Percentiles rank a stretch among this genome's conserved stretches.
Evolutionary conservation across 1,140 invertebrate species (phyloP).

Genomic region (Bradysia coprophila): DNA sequence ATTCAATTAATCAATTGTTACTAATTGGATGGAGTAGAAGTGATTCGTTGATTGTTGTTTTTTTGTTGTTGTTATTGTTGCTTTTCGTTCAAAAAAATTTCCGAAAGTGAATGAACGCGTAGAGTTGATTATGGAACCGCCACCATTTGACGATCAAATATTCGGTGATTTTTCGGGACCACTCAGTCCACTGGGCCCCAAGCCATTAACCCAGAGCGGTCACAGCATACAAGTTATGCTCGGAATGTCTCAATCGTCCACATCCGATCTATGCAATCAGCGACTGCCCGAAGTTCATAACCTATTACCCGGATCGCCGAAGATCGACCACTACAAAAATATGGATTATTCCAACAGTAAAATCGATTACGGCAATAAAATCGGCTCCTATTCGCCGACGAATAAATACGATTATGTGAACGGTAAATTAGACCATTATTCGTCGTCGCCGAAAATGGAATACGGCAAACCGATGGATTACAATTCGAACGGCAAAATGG

Average conservation of each 20-base stretch:
- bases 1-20: too few relatives aligned
- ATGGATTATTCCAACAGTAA: constrained; percentile 12
- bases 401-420: constrained; percentile 20
- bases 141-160: constrained; percentile 53
- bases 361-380: constrained; percentile 17
- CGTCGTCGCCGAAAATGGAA: constrained; percentile 6
- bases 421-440: constrained; percentile 3
- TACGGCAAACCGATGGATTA: constrained; percentile 14
- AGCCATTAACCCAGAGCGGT: constrained; percentile 26
- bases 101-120: too few relatives aligned
- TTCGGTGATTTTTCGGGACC: constrained; percentile 42
- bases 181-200: constrained; percentile 18
- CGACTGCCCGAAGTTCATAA: constrained; percentile 21
- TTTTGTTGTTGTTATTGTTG: too few relatives aligned
- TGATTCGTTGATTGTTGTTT: too few relatives aligned
- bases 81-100: too few relatives aligned
- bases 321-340: constrained; percentile 9
- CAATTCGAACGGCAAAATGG: constrained; percentile 17
- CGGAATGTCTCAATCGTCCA: constrained; percentile 23
- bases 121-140: constrained; percentile 49
- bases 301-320: constrained; percentile 19
- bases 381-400: constrained; percentile 20
- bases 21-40: too few relatives aligned
- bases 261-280: constrained; percentile 11
- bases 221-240: constrained; percentile 57